Conservation (phyloP, 1,140 invertebrate genomes). For the Araneus ventricosus region DNA sequence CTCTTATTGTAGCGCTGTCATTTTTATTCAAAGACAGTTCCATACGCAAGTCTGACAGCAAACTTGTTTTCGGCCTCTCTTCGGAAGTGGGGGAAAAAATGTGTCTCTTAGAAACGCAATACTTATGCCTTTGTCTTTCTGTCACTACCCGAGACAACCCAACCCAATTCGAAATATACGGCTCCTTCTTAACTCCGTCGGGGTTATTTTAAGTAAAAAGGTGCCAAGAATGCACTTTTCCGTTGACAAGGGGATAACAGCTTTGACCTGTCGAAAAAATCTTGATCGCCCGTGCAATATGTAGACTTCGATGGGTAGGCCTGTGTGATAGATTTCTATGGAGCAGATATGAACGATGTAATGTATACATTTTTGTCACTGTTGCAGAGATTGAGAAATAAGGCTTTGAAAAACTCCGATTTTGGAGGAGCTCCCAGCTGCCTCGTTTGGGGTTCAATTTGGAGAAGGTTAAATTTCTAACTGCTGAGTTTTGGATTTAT, state of each 20-base stretch:
- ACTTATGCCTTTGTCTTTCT: conserved; percentile 58
- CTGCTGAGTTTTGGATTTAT: no score
- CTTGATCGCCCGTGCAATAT: neutral
- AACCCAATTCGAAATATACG: conserved; percentile 26
- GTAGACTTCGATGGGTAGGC: neutral
- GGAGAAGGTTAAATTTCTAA: no score
- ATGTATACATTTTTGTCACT: neutral
- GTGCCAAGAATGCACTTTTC: conserved; percentile 20
- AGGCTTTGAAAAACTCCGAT: no score
- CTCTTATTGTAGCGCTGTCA: conserved; percentile 57
- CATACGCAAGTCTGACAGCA: conserved; percentile 40
- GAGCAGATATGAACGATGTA: neutral
- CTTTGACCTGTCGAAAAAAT: conserved; percentile 27
- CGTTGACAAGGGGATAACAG: conserved; percentile 47
- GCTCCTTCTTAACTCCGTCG: conserved; percentile 11
- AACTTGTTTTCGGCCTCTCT: conserved; percentile 43
- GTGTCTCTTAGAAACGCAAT: conserved; percentile 63
- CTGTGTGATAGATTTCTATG: neutral
- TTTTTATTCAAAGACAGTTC: conserved; percentile 64
- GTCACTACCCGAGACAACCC: conserved; percentile 1
- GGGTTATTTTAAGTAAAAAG: conserved; percentile 47
- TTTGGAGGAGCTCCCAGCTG: no score
- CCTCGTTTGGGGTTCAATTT: no score
- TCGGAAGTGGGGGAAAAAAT: neutral
- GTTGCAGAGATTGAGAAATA: no score